Percentiles rank a stretch among this genome's conserved stretches.
These are phyloP conservation scores for Petaurus breviceps DNA, from an alignment of 2,113 vertebrate species.

Conservation along the genomic window DNA sequence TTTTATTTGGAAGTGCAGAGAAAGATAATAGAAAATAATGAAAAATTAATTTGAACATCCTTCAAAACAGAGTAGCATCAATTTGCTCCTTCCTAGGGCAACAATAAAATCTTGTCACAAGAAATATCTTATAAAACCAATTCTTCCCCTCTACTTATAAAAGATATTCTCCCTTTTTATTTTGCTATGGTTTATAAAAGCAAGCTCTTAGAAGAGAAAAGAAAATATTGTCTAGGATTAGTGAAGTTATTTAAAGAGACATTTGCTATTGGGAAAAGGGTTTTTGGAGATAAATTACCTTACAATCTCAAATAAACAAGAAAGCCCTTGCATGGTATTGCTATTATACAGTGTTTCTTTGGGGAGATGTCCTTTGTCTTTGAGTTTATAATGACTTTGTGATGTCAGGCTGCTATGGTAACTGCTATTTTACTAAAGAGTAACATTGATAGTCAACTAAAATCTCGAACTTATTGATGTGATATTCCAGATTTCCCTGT, in stretches of 20 bases:
- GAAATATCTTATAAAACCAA: conserved; percentile 24
- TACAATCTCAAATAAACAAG: conserved; percentile 21
- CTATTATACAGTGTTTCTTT: conserved; percentile 43
- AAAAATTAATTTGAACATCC: conserved; percentile 28
- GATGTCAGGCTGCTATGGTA: conserved; percentile 43
- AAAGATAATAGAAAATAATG: conserved; percentile 43
- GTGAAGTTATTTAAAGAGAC: conserved; percentile 31
- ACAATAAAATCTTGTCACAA: conserved; percentile 38
- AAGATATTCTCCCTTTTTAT: conserved; percentile 51
- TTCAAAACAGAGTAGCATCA: not conserved
- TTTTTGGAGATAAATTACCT: conserved; percentile 30
- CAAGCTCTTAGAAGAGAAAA: conserved; percentile 47
- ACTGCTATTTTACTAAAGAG: conserved; percentile 53
- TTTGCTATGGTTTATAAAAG: conserved; percentile 53
- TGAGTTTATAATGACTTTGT: conserved; percentile 63
- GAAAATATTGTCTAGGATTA: conserved; percentile 14
- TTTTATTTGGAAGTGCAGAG: conserved; percentile 49
- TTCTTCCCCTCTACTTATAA: conserved; percentile 34
- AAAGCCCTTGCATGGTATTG: conserved; percentile 44
- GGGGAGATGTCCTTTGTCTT: conserved; percentile 51
- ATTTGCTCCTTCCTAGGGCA: conserved; percentile 61
- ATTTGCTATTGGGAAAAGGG: conserved; percentile 5
- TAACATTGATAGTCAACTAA: conserved; percentile 56
- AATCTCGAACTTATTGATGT: conserved; percentile 55
- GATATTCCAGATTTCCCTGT: conserved; percentile 26